Evolutionary conservation across 2,113 vertebrate genomes (phyloP), one percentile per base, ranked within the genome.

Genomic region (Ranitomeya variabilis): DNA sequence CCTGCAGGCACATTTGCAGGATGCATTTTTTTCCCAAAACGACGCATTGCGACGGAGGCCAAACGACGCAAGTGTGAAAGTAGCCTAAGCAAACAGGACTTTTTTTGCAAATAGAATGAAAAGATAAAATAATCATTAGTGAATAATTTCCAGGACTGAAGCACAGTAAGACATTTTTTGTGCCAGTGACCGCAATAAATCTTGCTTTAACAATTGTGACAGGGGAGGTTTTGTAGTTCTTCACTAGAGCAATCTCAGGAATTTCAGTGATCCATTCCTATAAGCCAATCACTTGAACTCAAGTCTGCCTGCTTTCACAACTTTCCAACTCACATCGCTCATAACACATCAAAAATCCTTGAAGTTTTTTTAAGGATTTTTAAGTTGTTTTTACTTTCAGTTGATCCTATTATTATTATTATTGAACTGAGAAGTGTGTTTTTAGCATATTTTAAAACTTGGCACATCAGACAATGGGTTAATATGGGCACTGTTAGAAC

Each of bases 121-220:
- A 45, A 45, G 37, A 45, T 45, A 2, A 45, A 71, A 76, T 6
- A 37, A 52, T 45, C 18, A 87, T 13, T 21, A 55, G 45, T 55
- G 6, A 60, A 90, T 26, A 83, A 83, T 23, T 13, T 74, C 91
- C 81, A 64, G 21, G 73, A 88, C 21, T 6, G n/a, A 89, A 57
- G 12, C 76, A 90, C 1, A n/a, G 73, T n/a, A 7, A 85, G 54
- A 71, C 86, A 82, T 60, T 60, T 86, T 86, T 83, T 83, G 73
- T 86, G 57, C 31, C 55, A 74, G 26, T 4, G 71, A 21, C 54
- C 4, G 87, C 74, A 76, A 0, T 55, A 13, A 66, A 86, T 80
- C 45, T 87, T 12, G 89, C 64, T 83, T 55, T 37, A 78, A 23
- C 12, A 83, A n/a, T 54, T 82, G 7, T 66, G 81, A 88, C 26